Evolutionary conservation across 2,888 invertebrate genomes (phyloP).

Genomic region (Cheilosia vernalis): DNA sequence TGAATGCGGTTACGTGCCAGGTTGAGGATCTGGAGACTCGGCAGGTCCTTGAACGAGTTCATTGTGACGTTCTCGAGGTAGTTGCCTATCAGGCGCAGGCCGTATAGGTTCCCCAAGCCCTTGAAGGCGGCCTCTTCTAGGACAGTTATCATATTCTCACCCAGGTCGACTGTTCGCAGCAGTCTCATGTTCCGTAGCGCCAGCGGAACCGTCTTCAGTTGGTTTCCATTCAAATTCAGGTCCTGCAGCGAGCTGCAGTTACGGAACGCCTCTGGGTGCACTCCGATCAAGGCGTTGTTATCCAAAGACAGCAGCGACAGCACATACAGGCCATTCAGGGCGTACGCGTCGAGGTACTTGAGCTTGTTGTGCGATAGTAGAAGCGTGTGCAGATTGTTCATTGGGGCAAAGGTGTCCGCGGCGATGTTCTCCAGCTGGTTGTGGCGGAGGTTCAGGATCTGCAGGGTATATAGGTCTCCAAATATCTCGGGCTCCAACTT

Average conservation of each 20-base stretch:
- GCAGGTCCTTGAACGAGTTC: slow-evolving; percentile 91
- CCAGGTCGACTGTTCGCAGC: slow-evolving; percentile 94
- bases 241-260: slow-evolving; percentile 96
- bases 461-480: slow-evolving; percentile 92
- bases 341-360: slow-evolving; percentile 92
- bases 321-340: slow-evolving; percentile 94
- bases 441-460: slow-evolving; percentile 93
- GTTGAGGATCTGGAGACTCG: slow-evolving; percentile 93
- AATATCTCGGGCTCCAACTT: slow-evolving; percentile 93
- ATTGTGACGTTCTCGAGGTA: slow-evolving; percentile 92
- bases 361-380: slow-evolving; percentile 94
- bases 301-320: slow-evolving; percentile 93
- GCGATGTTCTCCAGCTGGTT: slow-evolving; percentile 93
- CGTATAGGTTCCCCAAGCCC: slow-evolving; percentile 93
- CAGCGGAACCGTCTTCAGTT: slow-evolving; percentile 90
- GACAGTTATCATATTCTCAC: slow-evolving; percentile 93
- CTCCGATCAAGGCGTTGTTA: slow-evolving; percentile 92
- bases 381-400: slow-evolving; percentile 96
- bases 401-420: slow-evolving; percentile 94
- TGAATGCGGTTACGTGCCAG: slow-evolving; percentile 93
- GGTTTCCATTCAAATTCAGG: slow-evolving; percentile 94
- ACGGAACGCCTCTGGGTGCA: slow-evolving; percentile 94
- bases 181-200: slow-evolving; percentile 93
- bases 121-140: slow-evolving; percentile 92
- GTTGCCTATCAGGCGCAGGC: slow-evolving; percentile 94